Percentiles rank a stretch among this genome's conserved stretches.
Conservation (phyloP, 2,113 vertebrate genomes). For the Numenius arquata region DNA sequence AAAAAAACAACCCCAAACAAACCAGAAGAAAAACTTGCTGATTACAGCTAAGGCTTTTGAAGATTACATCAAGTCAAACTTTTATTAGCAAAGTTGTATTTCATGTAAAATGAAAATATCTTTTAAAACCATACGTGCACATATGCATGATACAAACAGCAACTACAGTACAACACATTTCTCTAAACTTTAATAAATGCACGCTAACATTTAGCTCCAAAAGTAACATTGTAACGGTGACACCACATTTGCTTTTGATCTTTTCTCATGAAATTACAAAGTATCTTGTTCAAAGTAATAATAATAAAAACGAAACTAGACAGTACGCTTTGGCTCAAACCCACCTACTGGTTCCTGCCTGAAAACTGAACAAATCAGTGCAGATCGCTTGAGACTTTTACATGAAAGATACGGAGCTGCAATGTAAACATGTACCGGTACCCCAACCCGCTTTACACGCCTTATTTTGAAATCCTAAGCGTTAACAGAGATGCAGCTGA, state of each 20-base stretch:
- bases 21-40: not conserved
- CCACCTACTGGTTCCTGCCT: conserved; percentile 43
- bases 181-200: conserved; percentile 62
- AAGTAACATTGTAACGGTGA: conserved; percentile 17
- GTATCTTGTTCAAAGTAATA: not conserved
- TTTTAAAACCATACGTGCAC: conserved; percentile 68
- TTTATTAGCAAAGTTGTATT: conserved; percentile 80
- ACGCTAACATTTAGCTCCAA: conserved; percentile 59
- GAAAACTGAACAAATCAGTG: conserved; percentile 29
- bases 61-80: conserved; percentile 71
- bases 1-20: not conserved
- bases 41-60: conserved; percentile 26
- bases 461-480: not conserved
- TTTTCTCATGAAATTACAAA: conserved; percentile 39
- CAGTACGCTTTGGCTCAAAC: conserved; percentile 62
- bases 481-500: not conserved
- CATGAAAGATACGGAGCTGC: not conserved
- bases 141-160: conserved; percentile 72
- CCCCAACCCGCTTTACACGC: not conserved
- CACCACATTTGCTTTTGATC: conserved; percentile 34
- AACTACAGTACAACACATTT: conserved; percentile 72
- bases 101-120: conserved; percentile 74
- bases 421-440: conserved; percentile 60
- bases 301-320: not conserved
- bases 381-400: conserved; percentile 15